Evolutionary conservation across 2,113 vertebrate genomes (phyloP).

Genomic region (Sclerurus mexicanus): DNA sequence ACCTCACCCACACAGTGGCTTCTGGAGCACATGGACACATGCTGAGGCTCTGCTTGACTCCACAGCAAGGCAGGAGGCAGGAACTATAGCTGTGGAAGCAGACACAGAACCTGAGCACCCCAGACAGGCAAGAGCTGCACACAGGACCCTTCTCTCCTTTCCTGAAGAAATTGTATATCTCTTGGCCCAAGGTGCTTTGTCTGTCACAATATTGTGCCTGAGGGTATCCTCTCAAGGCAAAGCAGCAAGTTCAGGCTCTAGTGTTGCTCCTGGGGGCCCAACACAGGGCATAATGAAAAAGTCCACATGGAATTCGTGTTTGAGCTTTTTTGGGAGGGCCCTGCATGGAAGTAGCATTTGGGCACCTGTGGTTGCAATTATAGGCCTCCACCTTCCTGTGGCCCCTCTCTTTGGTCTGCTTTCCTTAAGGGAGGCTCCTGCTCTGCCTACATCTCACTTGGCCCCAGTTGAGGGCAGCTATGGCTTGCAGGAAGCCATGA

Average conservation of each 20-base stretch:
- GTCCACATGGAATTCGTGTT: not conserved
- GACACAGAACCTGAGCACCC: not conserved
- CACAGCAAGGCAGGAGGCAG: not conserved
- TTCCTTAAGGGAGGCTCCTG: not conserved
- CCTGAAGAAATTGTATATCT: not conserved
- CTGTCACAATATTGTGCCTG: not conserved
- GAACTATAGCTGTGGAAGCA: not conserved
- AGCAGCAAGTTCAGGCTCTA: not conserved
- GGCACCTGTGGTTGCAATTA: not conserved
- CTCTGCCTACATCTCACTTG: rapidly evolving
- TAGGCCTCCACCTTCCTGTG: not conserved
- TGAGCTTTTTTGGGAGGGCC: not conserved
- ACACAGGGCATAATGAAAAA: not conserved
- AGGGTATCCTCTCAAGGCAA: not conserved
- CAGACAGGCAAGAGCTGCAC: not conserved
- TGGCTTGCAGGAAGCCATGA: rapidly evolving
- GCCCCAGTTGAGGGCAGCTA: not conserved
- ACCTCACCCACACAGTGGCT: rapidly evolving
- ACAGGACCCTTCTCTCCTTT: not conserved
- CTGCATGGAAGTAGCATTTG: not conserved
- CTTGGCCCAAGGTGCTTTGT: not conserved
- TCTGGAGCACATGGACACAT: rapidly evolving
- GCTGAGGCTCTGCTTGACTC: not conserved
- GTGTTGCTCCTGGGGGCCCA: not conserved
- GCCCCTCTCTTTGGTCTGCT: not conserved